Conservation (phyloP, 1,140 invertebrate genomes). For the Drosophila eugracilis region DNA sequence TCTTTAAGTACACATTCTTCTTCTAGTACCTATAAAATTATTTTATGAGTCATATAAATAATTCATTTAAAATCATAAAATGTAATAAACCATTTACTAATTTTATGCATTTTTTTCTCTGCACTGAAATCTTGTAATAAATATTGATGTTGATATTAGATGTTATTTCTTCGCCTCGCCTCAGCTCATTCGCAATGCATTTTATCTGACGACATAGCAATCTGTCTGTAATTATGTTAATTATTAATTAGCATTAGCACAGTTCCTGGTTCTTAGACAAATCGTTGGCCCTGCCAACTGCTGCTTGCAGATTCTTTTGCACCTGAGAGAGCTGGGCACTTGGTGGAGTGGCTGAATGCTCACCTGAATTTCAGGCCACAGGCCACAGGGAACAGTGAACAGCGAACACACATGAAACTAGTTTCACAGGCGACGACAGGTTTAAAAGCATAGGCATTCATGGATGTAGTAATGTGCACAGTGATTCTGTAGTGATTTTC, state of each 20-base stretch:
- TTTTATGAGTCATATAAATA: no score
- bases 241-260: constrained; percentile 44
- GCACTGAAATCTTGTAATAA: constrained; percentile 27
- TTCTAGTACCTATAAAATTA: no score
- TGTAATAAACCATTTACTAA: no score
- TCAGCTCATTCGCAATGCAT: constrained; percentile 25
- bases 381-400: no score
- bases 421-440: constrained; percentile 46
- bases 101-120: constrained; percentile 17
- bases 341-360: not conserved
- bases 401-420: constrained; percentile 22
- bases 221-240: constrained; percentile 39
- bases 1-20: no score
- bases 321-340: not conserved
- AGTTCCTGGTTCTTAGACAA: constrained; percentile 30
- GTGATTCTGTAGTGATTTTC: constrained; percentile 36
- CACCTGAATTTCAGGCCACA: constrained; percentile 30
- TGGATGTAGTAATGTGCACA: constrained; percentile 43
- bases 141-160: constrained; percentile 29
- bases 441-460: constrained; percentile 17
- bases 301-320: constrained; percentile 10
- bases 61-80: no score
- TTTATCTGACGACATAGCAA: constrained; percentile 31
- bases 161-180: not conserved
- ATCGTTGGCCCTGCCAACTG: constrained; percentile 4